phyloP scores from a whole-genome alignment of 2,888 invertebrate genomes.

The Rhogogaster chlorosoma region DNA sequence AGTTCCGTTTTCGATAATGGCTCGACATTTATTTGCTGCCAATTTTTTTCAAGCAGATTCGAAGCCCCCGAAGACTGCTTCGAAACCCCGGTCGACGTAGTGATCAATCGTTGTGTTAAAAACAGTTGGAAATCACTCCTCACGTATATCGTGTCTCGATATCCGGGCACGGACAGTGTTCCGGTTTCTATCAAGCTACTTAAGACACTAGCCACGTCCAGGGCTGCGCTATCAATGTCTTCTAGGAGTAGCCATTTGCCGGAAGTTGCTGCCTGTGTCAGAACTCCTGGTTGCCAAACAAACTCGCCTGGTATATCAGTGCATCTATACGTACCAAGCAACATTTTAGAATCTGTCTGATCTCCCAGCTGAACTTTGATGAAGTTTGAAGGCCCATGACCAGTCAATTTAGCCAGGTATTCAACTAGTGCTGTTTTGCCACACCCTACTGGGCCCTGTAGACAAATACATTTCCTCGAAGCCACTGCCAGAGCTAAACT shows the following conservation, averaged over 20 bases:
- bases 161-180: conserved; percentile 92
- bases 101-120: conserved; percentile 86
- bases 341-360: conserved; percentile 97
- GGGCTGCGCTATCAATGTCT: conserved; percentile 96
- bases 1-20: conserved; percentile 89
- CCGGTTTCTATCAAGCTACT: conserved; percentile 92
- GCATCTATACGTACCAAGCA: conserved; percentile 95
- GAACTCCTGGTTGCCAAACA: conserved; percentile 96
- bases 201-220: conserved; percentile 94
- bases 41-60: conserved; percentile 88
- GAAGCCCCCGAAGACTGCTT: conserved; percentile 82
- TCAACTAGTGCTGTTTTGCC: conserved; percentile 96
- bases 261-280: conserved; percentile 91
- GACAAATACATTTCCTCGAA: conserved; percentile 82
- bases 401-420: conserved; percentile 90
- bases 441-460: conserved; percentile 90
- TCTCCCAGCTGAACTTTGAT: conserved; percentile 97
- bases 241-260: conserved; percentile 97
- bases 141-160: conserved; percentile 89
- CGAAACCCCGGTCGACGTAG: conserved; percentile 64
- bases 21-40: conserved; percentile 90
- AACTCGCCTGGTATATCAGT: conserved; percentile 99
- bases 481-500: conserved; percentile 90
- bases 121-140: conserved; percentile 95
- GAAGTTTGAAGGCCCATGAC: conserved; percentile 80